Conservation (phyloP, 2,888 invertebrate genomes). For the Pseudococcus longispinus region DNA sequence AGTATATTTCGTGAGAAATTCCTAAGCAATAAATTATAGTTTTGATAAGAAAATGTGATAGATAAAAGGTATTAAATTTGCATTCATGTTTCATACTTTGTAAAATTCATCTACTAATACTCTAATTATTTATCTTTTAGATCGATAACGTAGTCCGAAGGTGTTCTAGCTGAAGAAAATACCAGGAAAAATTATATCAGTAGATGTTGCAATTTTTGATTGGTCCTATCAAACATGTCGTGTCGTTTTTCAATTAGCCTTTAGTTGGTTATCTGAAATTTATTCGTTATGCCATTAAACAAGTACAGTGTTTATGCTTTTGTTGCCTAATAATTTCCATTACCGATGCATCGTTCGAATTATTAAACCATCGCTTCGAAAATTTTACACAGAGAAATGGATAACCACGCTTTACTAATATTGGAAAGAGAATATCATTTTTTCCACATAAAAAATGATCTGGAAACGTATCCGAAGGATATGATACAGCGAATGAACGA, state of each 20-base stretch:
- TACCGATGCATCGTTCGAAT: neutral
- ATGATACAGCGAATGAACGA: neutral
- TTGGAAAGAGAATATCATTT: neutral
- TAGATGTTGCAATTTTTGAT: neutral
- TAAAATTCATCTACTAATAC: neutral
- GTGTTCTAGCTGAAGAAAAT: neutral
- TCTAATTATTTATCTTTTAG: neutral
- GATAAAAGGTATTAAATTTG: neutral
- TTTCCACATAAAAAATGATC: neutral
- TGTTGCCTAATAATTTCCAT: neutral
- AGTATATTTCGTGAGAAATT: neutral
- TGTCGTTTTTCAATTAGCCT: neutral
- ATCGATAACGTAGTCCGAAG: neutral
- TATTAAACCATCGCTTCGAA: neutral
- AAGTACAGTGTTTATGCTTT: neutral
- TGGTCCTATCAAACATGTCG: neutral
- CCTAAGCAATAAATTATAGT: neutral
- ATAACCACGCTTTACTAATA: neutral
- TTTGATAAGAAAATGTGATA: neutral
- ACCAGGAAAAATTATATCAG: too few relatives aligned
- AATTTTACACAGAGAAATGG: neutral
- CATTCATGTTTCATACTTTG: neutral
- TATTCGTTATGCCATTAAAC: too few relatives aligned
- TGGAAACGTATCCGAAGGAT: neutral
- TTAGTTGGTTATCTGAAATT: too few relatives aligned